Conservation (phyloP, 1,140 invertebrate genomes). For the Liolophura sinensis region DNA sequence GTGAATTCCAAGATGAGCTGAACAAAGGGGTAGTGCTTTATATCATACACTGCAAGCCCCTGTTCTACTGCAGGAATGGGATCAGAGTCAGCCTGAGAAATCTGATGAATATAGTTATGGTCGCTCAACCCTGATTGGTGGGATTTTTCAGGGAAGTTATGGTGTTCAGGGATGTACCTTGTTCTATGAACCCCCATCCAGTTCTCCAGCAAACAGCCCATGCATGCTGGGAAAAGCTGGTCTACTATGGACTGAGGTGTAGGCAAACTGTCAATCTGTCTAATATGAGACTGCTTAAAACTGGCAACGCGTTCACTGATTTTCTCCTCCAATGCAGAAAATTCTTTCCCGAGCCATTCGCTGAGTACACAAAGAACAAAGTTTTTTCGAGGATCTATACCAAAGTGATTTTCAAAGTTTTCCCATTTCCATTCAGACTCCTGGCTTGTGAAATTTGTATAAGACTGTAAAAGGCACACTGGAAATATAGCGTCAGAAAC, state of each 20-base stretch:
- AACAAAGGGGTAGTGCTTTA: slow-evolving; percentile 30
- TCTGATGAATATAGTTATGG: background rate
- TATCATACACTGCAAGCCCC: background rate
- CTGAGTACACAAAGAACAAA: slow-evolving; percentile 24
- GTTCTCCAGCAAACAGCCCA: slow-evolving; percentile 27
- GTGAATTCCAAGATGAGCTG: slow-evolving; percentile 45
- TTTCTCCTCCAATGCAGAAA: slow-evolving; percentile 21
- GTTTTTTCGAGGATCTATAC: slow-evolving; percentile 18
- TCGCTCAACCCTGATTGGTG: background rate
- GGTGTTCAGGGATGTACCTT: background rate
- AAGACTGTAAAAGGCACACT: slow-evolving; percentile 3
- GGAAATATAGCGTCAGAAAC: slow-evolving; percentile 9
- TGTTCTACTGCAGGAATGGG: background rate
- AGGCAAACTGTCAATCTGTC: slow-evolving; percentile 39
- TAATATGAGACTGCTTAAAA: slow-evolving; percentile 37
- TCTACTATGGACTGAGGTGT: slow-evolving; percentile 27
- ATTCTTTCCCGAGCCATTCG: slow-evolving; percentile 37
- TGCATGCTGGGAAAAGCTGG: slow-evolving; percentile 39
- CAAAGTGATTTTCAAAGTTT: slow-evolving; percentile 11
- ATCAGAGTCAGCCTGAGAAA: background rate
- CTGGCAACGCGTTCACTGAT: slow-evolving; percentile 25
- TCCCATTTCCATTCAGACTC: background rate
- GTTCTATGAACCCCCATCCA: slow-evolving; percentile 27
- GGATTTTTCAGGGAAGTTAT: background rate
- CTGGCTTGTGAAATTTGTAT: slow-evolving; percentile 3